These are phyloP conservation scores for Plutella xylostella DNA, from an alignment of 2,888 invertebrate genomes.

Conservation along the genomic window DNA sequence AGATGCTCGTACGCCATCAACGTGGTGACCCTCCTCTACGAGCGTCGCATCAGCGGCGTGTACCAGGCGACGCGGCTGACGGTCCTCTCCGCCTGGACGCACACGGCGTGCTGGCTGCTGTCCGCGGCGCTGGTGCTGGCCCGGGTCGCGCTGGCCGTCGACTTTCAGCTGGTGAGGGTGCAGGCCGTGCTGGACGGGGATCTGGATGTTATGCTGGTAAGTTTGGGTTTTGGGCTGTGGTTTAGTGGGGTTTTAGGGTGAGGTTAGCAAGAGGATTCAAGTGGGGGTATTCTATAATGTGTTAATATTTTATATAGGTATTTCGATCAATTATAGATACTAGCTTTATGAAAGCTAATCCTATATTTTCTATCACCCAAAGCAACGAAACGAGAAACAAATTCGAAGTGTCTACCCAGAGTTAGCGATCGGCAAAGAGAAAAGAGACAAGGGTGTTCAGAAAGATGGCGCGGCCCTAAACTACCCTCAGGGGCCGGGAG, in stretches of 20 bases:
- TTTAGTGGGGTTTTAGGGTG: not conserved
- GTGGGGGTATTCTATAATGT: too few species aligned
- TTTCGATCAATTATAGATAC: not conserved
- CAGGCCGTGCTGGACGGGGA: constrained; percentile 39
- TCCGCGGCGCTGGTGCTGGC: constrained; percentile 37
- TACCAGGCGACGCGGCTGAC: constrained; percentile 52
- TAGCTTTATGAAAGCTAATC: not conserved
- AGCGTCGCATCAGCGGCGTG: constrained; percentile 53
- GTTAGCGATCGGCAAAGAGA: too few species aligned
- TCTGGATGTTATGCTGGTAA: constrained; percentile 47
- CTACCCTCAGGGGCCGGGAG: too few species aligned
- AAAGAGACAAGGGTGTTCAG: constrained; percentile 11
- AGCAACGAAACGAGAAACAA: constrained; percentile 46
- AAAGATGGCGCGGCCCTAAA: not conserved
- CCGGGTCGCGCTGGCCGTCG: constrained; percentile 43
- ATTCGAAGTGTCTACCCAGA: constrained; percentile 40
- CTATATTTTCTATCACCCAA: not conserved
- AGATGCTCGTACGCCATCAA: constrained; percentile 54
- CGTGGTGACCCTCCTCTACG: constrained; percentile 49
- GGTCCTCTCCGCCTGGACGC: constrained; percentile 52
- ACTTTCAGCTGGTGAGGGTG: constrained; percentile 49
- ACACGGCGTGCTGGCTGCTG: constrained; percentile 51
- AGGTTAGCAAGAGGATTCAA: not conserved
- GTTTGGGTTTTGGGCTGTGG: not conserved
- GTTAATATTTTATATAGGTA: too few species aligned